phyloP scores from a whole-genome alignment of 1,140 invertebrate species.

The Leguminivora glycinivorella region DNA sequence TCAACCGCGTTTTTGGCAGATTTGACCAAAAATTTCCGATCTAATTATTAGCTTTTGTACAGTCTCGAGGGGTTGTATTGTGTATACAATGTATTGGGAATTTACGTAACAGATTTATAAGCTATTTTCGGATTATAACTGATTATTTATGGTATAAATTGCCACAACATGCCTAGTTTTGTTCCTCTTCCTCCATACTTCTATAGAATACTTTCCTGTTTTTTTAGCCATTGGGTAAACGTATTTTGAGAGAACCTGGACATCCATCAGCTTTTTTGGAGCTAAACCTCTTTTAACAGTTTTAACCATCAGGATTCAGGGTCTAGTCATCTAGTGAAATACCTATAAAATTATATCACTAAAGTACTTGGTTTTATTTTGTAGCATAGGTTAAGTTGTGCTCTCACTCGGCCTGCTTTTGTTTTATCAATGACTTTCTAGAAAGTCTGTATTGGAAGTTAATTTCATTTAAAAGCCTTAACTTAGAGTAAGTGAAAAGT shows the following conservation, averaged over 20 bases:
- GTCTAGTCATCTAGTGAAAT: no score
- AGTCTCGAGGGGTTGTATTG: constrained; percentile 37
- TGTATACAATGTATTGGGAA: constrained; percentile 42
- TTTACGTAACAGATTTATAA: constrained; percentile 49
- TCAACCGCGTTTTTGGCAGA: constrained; percentile 59
- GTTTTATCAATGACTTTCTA: no score
- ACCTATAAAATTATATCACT: no score
- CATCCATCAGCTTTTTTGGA: no score
- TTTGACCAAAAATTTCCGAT: constrained; percentile 63
- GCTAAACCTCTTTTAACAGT: no score
- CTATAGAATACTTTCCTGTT: no score
- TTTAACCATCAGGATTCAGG: no score
- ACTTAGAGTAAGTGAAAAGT: background rate
- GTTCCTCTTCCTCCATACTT: background rate
- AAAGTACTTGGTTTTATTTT: no score
- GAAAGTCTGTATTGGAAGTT: background rate
- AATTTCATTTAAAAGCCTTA: constrained; percentile 18
- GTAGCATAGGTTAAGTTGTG: no score
- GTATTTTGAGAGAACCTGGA: no score
- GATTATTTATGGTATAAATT: constrained; percentile 8
- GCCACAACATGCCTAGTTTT: background rate
- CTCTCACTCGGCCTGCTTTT: no score
- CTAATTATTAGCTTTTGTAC: constrained; percentile 69
- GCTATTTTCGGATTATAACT: constrained; percentile 40
- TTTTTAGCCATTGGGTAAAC: no score